Evolutionary conservation across 2,113 vertebrate genomes (phyloP), one percentile per base, ranked within the genome.

Genomic region (Promerops cafer): DNA sequence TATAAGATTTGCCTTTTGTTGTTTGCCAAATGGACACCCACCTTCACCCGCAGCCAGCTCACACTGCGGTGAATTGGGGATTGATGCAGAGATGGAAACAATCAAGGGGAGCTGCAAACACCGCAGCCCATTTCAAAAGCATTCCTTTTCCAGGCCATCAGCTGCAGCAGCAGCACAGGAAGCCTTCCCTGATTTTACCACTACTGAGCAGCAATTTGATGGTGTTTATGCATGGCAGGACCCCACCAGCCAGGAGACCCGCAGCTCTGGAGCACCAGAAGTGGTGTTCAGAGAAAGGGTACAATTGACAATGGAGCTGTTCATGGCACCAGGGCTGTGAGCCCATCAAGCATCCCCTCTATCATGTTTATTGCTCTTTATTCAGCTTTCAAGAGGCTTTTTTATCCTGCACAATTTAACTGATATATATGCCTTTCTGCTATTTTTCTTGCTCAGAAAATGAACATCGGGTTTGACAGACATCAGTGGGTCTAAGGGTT

Each of bases 101-200:
- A 95, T 95, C 93, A 95, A 81, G 61, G 13, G 57, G 65, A 90
- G 78, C 57, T 80, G 78, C 5, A 3, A 94, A 71, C 1, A 9
- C 42, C 0, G 1, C 69, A 96, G 83, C n/a, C 74, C n/a, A 54
- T 96, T 89, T 96, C 89, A 92, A 96, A 95, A 78, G 77, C 93
- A 95, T 96, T 97, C 95, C 87, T 93, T 97, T 96, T 91, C 93
- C 94, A 91, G 94, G 49, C 90, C 94, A 96, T 93, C 91, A 53
- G 93, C 89, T 3, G 2, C 72, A 42, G 63, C 53, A 83, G 87
- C 93, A 70, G 83, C 14, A 2, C 20, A 10, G 89, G 95, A 96
- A 96, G 70, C 31, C 31, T 91, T 82, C 79, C 61, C 66, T 49
- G 70, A 50, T 76, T 84, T 89, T 76, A 82, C 83, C 65, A 84